A percentile compares a stretch with the other conserved stretches of the same genome.
These are phyloP conservation scores for Drosophila mettleri DNA, from an alignment of 2,888 invertebrate genomes.

Conservation along the genomic window DNA sequence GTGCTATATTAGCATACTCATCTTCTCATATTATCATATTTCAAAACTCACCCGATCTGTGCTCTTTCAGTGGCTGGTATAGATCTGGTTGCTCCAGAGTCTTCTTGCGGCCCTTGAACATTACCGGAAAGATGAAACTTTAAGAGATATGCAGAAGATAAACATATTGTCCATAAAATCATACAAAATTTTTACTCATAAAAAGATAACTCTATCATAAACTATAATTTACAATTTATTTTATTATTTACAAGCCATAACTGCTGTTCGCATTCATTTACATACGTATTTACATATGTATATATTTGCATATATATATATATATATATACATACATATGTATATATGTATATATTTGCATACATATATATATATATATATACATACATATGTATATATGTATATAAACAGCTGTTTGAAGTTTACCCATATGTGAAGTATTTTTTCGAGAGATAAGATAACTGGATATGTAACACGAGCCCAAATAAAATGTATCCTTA, in stretches of 20 bases:
- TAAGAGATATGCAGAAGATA: slow-evolving; percentile 8
- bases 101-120: slow-evolving; percentile 90
- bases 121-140: slow-evolving; percentile 92
- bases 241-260: neutral
- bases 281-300: no score
- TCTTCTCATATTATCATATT: neutral
- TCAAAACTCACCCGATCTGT: slow-evolving; percentile 87
- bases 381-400: no score
- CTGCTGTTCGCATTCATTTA: no score
- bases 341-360: no score
- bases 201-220: neutral
- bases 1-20: neutral
- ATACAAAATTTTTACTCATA: neutral
- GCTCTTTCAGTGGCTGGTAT: slow-evolving; percentile 89
- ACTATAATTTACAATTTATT: neutral
- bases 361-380: no score
- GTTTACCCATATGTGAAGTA: slow-evolving; percentile 2
- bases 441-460: slow-evolving; percentile 35
- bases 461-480: neutral
- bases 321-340: no score
- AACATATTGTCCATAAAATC: slow-evolving; percentile 26
- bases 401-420: neutral
- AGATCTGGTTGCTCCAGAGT: slow-evolving; percentile 91
- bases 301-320: no score
- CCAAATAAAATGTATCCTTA: neutral